These are phyloP conservation scores for Xiphophorus hellerii DNA, from an alignment of 2,113 vertebrate genomes.

Conservation along the genomic window DNA sequence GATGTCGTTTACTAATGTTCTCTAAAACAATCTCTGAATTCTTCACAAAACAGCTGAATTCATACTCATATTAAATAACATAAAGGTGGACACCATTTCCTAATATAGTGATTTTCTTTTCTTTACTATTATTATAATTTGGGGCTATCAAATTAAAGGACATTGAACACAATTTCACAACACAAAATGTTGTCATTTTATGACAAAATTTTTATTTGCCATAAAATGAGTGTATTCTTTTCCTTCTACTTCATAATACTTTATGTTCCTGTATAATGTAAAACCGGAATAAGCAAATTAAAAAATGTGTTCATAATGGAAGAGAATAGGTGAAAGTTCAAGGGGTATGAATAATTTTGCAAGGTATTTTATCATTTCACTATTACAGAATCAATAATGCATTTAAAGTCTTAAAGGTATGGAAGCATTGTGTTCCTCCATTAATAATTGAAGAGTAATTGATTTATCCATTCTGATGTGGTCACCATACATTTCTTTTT, in stretches of 20 bases:
- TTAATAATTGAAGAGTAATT: slow-evolving; percentile 31
- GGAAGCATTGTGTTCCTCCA: slow-evolving; percentile 25
- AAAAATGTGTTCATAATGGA: not conserved
- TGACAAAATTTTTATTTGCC: not conserved
- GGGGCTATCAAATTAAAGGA: not conserved
- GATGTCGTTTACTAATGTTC: not conserved
- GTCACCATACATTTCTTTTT: not conserved
- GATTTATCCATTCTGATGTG: not conserved
- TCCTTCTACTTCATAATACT: not conserved
- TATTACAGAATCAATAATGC: not conserved
- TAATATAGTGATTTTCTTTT: not conserved
- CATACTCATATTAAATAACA: not conserved
- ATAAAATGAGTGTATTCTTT: not conserved
- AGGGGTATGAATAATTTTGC: not conserved
- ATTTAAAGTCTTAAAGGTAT: slow-evolving; percentile 21
- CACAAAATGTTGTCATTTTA: no score
- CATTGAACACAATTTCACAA: not conserved
- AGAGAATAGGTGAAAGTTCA: not conserved
- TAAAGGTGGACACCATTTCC: not conserved
- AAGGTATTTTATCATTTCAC: not conserved
- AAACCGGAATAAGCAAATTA: not conserved
- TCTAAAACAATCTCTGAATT: not conserved
- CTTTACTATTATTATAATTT: not conserved
- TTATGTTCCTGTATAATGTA: not conserved
- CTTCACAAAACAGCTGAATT: not conserved